These are phyloP conservation scores for Podarcis raffonei DNA, from an alignment of 2,113 vertebrate genomes.

Conservation along the genomic window DNA sequence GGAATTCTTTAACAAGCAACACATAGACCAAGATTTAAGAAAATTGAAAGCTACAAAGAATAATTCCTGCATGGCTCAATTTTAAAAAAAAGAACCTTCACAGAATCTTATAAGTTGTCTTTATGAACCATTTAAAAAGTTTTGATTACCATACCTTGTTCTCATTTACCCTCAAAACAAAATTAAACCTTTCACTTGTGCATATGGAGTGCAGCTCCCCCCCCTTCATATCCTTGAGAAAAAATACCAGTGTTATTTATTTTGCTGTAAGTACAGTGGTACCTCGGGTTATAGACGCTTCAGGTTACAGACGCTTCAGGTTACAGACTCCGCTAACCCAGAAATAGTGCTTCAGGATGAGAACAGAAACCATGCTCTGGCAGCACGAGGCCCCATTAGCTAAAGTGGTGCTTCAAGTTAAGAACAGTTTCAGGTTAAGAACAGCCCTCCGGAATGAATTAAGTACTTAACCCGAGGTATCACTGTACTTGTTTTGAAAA, in stretches of 20 bases:
- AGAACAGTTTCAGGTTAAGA: too few relatives aligned
- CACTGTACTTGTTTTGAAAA: conserved; percentile 73
- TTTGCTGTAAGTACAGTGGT: conserved; percentile 66
- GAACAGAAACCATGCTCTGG: too few relatives aligned
- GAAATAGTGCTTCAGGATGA: too few relatives aligned
- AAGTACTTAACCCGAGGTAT: too few relatives aligned
- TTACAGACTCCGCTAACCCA: too few relatives aligned
- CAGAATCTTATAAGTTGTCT: conserved; percentile 31
- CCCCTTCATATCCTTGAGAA: conserved; percentile 55
- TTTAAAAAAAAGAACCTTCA: not conserved
- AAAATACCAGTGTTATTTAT: conserved; percentile 77
- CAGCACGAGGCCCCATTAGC: too few relatives aligned
- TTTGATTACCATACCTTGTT: conserved; percentile 61
- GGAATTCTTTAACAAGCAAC: not conserved
- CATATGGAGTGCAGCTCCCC: conserved; percentile 60
- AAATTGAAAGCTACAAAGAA: conserved; percentile 23
- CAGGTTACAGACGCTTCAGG: too few relatives aligned
- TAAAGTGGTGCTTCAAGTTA: too few relatives aligned
- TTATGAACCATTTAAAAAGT: conserved; percentile 45
- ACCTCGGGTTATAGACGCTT: too few relatives aligned
- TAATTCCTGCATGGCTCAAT: conserved; percentile 21
- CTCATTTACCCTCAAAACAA: conserved; percentile 63
- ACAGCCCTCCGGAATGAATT: too few relatives aligned
- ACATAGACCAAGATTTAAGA: not conserved
- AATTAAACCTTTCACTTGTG: conserved; percentile 51